Evolutionary conservation across 2,888 invertebrate genomes (phyloP), one percentile per base, ranked within the genome.

Genomic region (Xestia xanthographa): DNA sequence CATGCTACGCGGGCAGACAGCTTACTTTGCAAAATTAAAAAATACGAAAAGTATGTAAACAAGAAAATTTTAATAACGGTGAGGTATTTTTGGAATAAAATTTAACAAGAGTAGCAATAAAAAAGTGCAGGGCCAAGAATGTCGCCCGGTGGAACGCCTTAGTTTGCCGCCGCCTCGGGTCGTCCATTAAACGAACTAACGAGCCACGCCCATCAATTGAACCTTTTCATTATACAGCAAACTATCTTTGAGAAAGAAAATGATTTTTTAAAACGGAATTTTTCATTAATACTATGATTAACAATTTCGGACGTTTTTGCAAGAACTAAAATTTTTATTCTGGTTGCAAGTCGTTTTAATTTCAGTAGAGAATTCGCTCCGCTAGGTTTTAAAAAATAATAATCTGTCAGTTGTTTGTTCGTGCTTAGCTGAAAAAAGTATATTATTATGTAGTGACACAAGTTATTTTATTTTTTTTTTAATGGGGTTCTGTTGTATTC

Each of bases 121-220:
- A 85, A 85, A 82, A 83, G 53, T 75, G 60, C 72, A 66, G 63
- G 74, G 6, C 82, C 80, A 43, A 83, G 68, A 74, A 84, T 84
- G 75, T 77, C 43, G 72, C 78, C 80, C 56, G 78, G 77, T 43
- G 77, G 70, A 74, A 88, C 71, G 48, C 75, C 76, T 70, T 76
- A 75, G 60, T 71, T 74, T 79, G 58, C 69, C 50, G 66, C 60
- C 83, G 69, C 78, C 79, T 62, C 75, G 80, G 71, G 77, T 77
- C 77, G 66, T 81, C 82, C 82, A 89, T 86, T 87, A 88, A 82
- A 72, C 66, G 81, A 65, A 75, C 83, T 88, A 88, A 88, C 88
- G 84, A 88, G 86, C 71, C 75, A 60, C 80, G 66, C 76, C 73
- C 77, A 78, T 82, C 70, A 79, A 85, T 85, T 79, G 75, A 62